phyloP scores from a whole-genome alignment of 2,888 invertebrate genomes.

The Parnassius smintheus region DNA sequence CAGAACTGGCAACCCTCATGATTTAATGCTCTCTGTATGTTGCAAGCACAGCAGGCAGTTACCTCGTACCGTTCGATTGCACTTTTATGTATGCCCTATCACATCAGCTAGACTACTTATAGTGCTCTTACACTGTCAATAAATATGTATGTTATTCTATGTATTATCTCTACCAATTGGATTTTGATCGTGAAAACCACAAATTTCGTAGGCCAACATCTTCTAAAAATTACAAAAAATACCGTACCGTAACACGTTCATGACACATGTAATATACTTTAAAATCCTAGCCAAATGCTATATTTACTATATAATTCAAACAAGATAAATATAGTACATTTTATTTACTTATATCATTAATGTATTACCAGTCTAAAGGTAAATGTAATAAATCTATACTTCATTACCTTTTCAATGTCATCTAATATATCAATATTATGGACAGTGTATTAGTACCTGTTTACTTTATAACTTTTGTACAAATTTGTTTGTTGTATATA shows the following conservation, averaged over 20 bases:
- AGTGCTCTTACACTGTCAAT: not conserved
- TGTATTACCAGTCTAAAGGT: too few species aligned
- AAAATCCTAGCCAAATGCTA: too few species aligned
- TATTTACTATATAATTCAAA: too few species aligned
- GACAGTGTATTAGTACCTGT: not conserved
- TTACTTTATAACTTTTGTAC: not conserved
- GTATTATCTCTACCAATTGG: too few species aligned
- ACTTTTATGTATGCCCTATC: not conserved
- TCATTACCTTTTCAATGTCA: not conserved
- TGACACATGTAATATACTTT: too few species aligned
- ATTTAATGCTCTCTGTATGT: not conserved
- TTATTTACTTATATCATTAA: too few species aligned
- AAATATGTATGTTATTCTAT: not conserved
- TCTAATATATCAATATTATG: not conserved
- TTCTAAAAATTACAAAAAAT: too few species aligned
- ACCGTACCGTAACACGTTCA: too few species aligned
- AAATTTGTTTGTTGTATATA: not conserved
- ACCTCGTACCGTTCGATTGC: not conserved
- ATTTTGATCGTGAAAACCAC: too few species aligned
- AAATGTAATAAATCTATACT: too few species aligned
- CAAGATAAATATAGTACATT: too few species aligned
- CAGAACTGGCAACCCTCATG: constrained; percentile 2
- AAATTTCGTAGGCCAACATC: too few species aligned
- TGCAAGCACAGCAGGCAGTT: not conserved
- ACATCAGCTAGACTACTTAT: not conserved